These are phyloP conservation scores for Colostygia pectinataria DNA, from an alignment of 2,888 invertebrate species.

Conservation along the genomic window DNA sequence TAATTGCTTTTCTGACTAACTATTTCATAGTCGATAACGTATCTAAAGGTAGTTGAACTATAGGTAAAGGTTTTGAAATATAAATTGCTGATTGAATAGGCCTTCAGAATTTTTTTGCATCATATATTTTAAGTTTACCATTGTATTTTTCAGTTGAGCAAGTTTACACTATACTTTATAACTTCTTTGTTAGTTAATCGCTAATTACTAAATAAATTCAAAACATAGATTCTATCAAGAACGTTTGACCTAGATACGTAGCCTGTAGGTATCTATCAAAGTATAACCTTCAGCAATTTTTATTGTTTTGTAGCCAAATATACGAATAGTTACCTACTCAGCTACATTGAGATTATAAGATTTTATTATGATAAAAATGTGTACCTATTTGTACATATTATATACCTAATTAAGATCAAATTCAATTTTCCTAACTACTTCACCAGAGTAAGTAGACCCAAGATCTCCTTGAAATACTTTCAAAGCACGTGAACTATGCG, in stretches of 20 bases:
- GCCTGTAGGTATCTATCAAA: neutral
- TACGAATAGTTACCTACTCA: neutral
- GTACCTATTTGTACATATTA: constrained; percentile 27
- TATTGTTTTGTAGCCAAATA: constrained; percentile 18
- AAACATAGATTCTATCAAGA: constrained; percentile 7
- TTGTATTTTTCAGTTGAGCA: neutral
- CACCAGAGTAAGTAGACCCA: constrained; percentile 50
- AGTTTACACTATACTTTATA: too few species aligned
- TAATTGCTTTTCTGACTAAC: constrained; percentile 9
- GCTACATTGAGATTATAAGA: constrained; percentile 25
- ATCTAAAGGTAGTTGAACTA: constrained; percentile 3
- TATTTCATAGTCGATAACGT: constrained; percentile 15
- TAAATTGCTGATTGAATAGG: constrained; percentile 14
- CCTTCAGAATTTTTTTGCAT: constrained; percentile 18
- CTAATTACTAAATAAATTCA: neutral
- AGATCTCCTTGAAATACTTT: constrained; percentile 82
- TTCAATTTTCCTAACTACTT: constrained; percentile 44
- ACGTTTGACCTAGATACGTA: constrained; percentile 15
- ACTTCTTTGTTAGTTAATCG: neutral
- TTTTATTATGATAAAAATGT: constrained; percentile 37
- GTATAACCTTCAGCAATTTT: constrained; percentile 12
- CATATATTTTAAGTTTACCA: constrained; percentile 9
- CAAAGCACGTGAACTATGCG: constrained; percentile 74
- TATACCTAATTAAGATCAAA: constrained; percentile 43
- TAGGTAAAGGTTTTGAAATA: constrained; percentile 23